These are phyloP conservation scores for Netelia virgata DNA, from an alignment of 2,888 invertebrate species.

Conservation along the genomic window DNA sequence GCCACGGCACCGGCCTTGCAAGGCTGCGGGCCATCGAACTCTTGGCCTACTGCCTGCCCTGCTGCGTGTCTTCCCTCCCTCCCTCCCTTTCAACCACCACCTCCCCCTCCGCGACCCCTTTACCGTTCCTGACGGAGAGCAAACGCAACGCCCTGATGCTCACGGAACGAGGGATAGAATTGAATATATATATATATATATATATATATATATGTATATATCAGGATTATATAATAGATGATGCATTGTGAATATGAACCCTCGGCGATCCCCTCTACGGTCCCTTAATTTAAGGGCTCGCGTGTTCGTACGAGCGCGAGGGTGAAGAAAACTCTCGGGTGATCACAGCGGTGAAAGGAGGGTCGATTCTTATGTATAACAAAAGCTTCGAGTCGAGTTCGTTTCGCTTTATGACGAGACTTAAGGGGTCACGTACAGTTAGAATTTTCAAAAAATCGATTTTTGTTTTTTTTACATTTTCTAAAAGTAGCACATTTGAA, in stretches of 20 bases:
- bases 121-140: not conserved
- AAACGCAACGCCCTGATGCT: constrained; percentile 65
- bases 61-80: constrained; percentile 45
- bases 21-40: constrained; percentile 84
- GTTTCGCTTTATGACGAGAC: not conserved
- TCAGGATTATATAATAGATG: constrained; percentile 6
- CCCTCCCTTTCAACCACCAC: not conserved
- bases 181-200: not conserved
- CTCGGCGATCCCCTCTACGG: not conserved
- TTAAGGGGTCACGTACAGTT: no score
- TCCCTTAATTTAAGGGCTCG: not conserved
- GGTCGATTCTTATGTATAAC: not conserved
- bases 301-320: constrained; percentile 24
- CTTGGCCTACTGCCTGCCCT: constrained; percentile 79
- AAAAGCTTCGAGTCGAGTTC: not conserved
- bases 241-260: constrained; percentile 16
- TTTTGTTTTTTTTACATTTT: no score
- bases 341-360: not conserved
- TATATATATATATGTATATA: not conserved
- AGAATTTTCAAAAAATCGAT: no score
- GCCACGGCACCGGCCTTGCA: constrained; percentile 81
- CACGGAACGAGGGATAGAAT: constrained; percentile 42
- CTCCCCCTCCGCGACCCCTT: constrained; percentile 15
- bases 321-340: constrained; percentile 12
- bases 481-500: no score